A percentile compares a stretch with the other conserved stretches of the same genome.
Conservation (phyloP, 2,797 vertebrate genomes). For the Typhlichthys subterraneus region DNA sequence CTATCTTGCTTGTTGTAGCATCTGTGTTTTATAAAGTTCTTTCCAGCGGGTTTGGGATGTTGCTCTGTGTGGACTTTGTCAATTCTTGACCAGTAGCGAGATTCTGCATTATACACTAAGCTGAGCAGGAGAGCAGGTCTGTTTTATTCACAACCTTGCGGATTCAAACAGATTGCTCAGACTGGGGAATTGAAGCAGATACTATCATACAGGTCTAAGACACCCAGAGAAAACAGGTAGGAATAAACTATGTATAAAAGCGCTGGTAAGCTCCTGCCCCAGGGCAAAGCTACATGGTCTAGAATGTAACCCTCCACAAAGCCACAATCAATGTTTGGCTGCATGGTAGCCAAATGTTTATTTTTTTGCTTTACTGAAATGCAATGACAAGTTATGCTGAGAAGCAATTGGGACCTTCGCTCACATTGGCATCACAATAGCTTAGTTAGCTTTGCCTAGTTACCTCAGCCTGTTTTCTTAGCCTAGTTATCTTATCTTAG, state of each 20-base stretch:
- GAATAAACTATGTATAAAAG: constrained; percentile 80
- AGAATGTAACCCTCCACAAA: constrained; percentile 71
- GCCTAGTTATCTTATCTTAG: too few species aligned
- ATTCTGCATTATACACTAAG: constrained; percentile 80
- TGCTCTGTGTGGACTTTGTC: constrained; percentile 72
- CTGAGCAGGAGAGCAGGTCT: constrained; percentile 74
- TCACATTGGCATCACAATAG: constrained; percentile 44
- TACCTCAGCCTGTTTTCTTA: too few species aligned
- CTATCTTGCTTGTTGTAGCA: constrained; percentile 50
- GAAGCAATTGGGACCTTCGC: constrained; percentile 65
- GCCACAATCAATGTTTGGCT: constrained; percentile 80
- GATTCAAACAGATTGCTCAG: constrained; percentile 78
- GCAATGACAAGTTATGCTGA: constrained; percentile 70
- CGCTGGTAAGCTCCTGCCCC: constrained; percentile 74
- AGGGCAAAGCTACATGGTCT: constrained; percentile 72
- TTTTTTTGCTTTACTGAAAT: constrained; percentile 67
- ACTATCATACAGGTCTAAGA: constrained; percentile 76
- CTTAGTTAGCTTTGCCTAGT: neutral
- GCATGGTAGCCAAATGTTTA: constrained; percentile 73
- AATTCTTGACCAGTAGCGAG: constrained; percentile 81
- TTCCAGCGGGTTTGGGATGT: constrained; percentile 74
- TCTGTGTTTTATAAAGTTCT: constrained; percentile 60
- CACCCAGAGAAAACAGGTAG: constrained; percentile 76
- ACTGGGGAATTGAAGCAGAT: constrained; percentile 73
- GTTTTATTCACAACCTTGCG: constrained; percentile 80